Evolutionary conservation across 2,888 invertebrate genomes (phyloP).

Genomic region (Quadroppia sp.): DNA sequence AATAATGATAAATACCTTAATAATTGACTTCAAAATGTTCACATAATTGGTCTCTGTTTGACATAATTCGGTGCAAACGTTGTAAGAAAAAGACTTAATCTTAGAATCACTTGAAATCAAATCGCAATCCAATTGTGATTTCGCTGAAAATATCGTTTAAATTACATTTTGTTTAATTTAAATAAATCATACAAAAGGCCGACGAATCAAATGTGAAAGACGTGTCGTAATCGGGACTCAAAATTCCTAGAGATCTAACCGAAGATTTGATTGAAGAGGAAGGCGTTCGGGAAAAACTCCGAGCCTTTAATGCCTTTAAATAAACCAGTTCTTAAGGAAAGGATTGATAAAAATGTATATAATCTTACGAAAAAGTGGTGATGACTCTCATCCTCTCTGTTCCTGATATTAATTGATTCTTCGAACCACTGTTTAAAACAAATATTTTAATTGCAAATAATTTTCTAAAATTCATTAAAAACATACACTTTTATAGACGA

Average conservation of each 20-base stretch:
- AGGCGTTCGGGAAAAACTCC: neutral
- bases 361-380: neutral
- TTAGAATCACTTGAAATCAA: constrained; percentile 65
- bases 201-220: constrained; percentile 10
- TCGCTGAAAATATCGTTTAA: constrained; percentile 1
- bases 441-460: constrained; percentile 15
- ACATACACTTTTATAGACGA: constrained; percentile 35
- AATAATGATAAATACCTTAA: constrained; percentile 60
- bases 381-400: constrained; percentile 38
- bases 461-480: neutral
- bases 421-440: constrained; percentile 41
- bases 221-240: constrained; percentile 37
- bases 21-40: constrained; percentile 84
- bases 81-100: constrained; percentile 72
- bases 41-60: constrained; percentile 98
- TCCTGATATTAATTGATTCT: constrained; percentile 35
- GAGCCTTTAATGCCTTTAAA: neutral
- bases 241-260: neutral
- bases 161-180: neutral
- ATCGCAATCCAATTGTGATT: constrained; percentile 49
- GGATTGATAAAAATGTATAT: neutral
- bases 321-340: neutral
- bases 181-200: neutral
- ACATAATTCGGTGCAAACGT: constrained; percentile 64
- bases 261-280: neutral